These are phyloP conservation scores for Bovichtus diacanthus DNA, from an alignment of 2,797 vertebrate species.

Conservation along the genomic window DNA sequence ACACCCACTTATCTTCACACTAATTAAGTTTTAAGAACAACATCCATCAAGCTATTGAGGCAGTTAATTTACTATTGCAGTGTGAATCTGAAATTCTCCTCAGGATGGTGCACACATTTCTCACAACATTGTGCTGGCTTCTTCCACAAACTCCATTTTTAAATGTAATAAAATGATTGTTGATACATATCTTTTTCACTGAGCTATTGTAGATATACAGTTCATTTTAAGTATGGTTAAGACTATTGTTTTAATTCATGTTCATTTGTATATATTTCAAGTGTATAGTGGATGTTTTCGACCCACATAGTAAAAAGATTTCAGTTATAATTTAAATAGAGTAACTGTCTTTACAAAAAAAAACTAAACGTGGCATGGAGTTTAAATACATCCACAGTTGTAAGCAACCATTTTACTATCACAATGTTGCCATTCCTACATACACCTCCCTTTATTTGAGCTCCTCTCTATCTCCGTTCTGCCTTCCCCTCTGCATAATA, in stretches of 20 bases:
- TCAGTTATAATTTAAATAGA: constrained; percentile 22
- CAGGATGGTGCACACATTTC: constrained; percentile 63
- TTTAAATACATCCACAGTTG: constrained; percentile 52
- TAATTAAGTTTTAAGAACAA: constrained; percentile 88
- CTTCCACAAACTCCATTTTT: constrained; percentile 43
- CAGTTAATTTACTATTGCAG: constrained; percentile 81
- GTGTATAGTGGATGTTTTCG: not conserved
- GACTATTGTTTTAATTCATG: too few species aligned
- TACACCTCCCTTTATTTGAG: constrained; percentile 52
- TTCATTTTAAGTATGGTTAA: not conserved
- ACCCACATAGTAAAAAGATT: constrained; percentile 7
- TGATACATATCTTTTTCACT: not conserved
- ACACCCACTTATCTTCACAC: constrained; percentile 86
- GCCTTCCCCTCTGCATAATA: constrained; percentile 90
- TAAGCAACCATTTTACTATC: constrained; percentile 62
- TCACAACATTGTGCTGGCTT: constrained; percentile 29
- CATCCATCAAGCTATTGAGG: constrained; percentile 86
- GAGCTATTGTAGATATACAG: not conserved
- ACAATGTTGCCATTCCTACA: constrained; percentile 64
- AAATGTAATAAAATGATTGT: constrained; percentile 44
- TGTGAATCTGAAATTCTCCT: constrained; percentile 71
- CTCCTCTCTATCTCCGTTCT: constrained; percentile 84
- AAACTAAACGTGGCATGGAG: constrained; percentile 33
- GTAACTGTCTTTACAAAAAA: not conserved
- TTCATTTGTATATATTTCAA: too few species aligned